Evolutionary conservation across 2,113 vertebrate genomes (phyloP), one percentile per base, ranked within the genome.

Genomic region (Brienomyrus brachyistius): DNA sequence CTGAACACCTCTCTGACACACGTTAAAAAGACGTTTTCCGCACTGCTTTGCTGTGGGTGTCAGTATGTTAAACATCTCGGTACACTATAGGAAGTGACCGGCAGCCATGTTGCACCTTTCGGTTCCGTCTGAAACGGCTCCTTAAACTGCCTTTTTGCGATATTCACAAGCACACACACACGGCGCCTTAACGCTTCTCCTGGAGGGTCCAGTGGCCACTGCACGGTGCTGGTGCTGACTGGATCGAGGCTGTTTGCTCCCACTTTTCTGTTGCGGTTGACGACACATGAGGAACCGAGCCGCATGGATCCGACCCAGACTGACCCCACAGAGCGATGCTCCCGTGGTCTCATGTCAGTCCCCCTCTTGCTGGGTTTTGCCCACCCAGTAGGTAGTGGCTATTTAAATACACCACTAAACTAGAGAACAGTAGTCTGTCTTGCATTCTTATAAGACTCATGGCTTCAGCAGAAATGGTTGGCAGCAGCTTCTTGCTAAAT

Each of bases 201-300:
- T 59, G 40, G 94, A 97, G 97, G 97, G 96, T 97, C 94, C 96
- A 92, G 95, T 96, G 95, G 97, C 97, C 97, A 95, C 98, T 99
- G 97, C 96, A 96, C 70, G 98, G 97, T 97, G 96, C 97, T 97
- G 93, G 96, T 98, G 98, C 97, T 97, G 91, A 95, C 96, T 99
- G 98, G 97, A 99, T 98, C 98, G 98, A 94, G 97, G 97, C 97
- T 99, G 98, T 99, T 99, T 99, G 98, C 98, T 98, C 98, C 98
- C 98, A 99, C 98, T 99, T 99, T 99, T 99, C 98, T 99, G 98
- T 99, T 99, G 98, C 98, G 98, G 98, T 99, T 99, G 98, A 99
- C 98, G 98, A 99, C 98, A 99, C 98, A 99, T 99, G 98, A 98
- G 97, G 97, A 96, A 97, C 97, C 97, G 97, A 98, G 98, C 97